Conservation (phyloP, 2,888 invertebrate species). For the Dendrolimus houi region DNA sequence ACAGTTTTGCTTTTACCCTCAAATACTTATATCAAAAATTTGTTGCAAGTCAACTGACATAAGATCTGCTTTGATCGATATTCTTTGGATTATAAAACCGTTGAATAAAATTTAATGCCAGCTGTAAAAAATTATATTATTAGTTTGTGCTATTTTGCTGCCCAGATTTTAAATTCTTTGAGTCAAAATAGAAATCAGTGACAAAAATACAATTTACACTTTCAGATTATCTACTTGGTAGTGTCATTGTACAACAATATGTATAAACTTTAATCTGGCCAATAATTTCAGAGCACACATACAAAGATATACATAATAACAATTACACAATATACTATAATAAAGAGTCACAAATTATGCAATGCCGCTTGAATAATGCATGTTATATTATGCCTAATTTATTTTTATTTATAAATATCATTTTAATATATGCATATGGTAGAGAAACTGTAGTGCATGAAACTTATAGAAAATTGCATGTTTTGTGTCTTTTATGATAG, state of each 20-base stretch:
- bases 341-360: slow-evolving; percentile 60
- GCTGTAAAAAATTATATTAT: too few species aligned
- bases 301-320: slow-evolving; percentile 8
- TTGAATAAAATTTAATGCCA: too few species aligned
- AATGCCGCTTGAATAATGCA: slow-evolving; percentile 41
- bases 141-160: too few species aligned
- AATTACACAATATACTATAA: slow-evolving; percentile 7
- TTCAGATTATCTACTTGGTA: neutral
- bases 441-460: slow-evolving; percentile 23
- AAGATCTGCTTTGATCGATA: too few species aligned
- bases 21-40: too few species aligned
- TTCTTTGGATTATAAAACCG: too few species aligned
- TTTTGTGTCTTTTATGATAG: slow-evolving; percentile 31
- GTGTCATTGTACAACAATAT: neutral
- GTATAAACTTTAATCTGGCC: neutral
- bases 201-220: too few species aligned
- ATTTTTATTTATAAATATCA: slow-evolving; percentile 41
- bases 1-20: too few species aligned
- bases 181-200: too few species aligned
- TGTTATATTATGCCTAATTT: slow-evolving; percentile 29
- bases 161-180: too few species aligned
- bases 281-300: neutral
- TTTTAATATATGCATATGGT: slow-evolving; percentile 16
- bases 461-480: slow-evolving; percentile 42
- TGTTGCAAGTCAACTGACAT: too few species aligned